Conservation (phyloP, 2,888 invertebrate species). For the Gryllus longicercus region DNA sequence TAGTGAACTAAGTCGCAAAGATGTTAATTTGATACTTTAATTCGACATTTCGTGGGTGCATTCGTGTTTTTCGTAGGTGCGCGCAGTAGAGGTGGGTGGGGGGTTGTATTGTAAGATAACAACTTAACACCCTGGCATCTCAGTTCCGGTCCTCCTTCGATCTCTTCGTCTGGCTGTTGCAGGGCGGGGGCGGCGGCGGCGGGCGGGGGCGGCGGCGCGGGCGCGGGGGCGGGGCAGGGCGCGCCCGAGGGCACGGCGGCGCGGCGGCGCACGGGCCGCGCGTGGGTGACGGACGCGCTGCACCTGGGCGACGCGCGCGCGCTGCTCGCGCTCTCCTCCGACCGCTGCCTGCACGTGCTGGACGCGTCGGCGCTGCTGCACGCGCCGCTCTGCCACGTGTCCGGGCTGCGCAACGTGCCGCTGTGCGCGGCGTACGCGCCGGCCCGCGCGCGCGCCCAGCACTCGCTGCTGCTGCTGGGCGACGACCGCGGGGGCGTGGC, state of each 20-base stretch:
- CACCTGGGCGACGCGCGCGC: slow-evolving; percentile 56
- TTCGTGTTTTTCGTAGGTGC: no score
- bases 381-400: slow-evolving; percentile 55
- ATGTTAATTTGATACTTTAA: no score
- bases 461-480: slow-evolving; percentile 54
- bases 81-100: no score
- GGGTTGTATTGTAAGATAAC: no score
- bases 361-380: slow-evolving; percentile 57
- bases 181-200: slow-evolving; percentile 52
- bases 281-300: slow-evolving; percentile 61
- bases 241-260: neutral
- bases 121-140: no score
- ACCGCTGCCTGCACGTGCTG: slow-evolving; percentile 58
- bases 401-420: slow-evolving; percentile 56
- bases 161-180: slow-evolving; percentile 56
- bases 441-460: slow-evolving; percentile 35
- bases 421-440: slow-evolving; percentile 53
- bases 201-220: slow-evolving; percentile 51
- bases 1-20: no score
- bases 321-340: slow-evolving; percentile 55
- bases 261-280: neutral
- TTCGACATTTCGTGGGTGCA: no score
- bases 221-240: neutral
- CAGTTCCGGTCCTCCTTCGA: slow-evolving; percentile 54
- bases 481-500: slow-evolving; percentile 56